Evolutionary conservation across 2,888 invertebrate species (phyloP), one percentile per base, ranked within the genome.

Genomic region (Drosophila peninsularis): DNA sequence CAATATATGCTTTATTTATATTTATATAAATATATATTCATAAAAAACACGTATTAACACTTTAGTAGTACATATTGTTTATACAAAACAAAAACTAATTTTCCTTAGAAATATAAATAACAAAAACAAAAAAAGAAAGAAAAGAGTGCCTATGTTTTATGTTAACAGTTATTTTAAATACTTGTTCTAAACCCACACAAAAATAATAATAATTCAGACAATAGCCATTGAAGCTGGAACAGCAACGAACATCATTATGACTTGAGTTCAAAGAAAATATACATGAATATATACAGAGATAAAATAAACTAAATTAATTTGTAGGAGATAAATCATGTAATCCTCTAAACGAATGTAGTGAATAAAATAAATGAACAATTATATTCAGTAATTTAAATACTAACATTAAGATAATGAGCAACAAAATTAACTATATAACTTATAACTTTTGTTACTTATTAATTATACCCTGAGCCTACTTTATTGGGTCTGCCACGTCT

Each of bases 21-120:
- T 61, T 3, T 19, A 19, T 24, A 2, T 24, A 27, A 5, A 27
- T 27, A 5, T 27, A 27, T 27, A 6, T 6, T 9, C 24, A 9
- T 24, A 4, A 62, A 53, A 52, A n/a, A 30, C 34, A 66, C 50
- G 27, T 72, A 64, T 57, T 63, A 66, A 69, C 70, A 81, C 69
- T 17, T 17, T 71, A 79, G 75, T 62, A 50, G 78, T 67, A 88
- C 88, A 83, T 85, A 83, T 88, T 85, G 82, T 82, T 66, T 76
- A n/a, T n/a, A 73, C 76, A 17, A 39, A 49, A 32, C 9, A 49
- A 3, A 49, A 3, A 13, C 6, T 27, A 5, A 41, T 19, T 11
- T 49, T 3, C 45, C 73, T 49, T 47, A 17, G 17, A 47, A 24
- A 14, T 19, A 49, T 21, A 2, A 54, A 65, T 58, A 47, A 49